These are phyloP conservation scores for Tanytarsus gracilentus DNA, from an alignment of 2,888 invertebrate genomes.

Conservation along the genomic window DNA sequence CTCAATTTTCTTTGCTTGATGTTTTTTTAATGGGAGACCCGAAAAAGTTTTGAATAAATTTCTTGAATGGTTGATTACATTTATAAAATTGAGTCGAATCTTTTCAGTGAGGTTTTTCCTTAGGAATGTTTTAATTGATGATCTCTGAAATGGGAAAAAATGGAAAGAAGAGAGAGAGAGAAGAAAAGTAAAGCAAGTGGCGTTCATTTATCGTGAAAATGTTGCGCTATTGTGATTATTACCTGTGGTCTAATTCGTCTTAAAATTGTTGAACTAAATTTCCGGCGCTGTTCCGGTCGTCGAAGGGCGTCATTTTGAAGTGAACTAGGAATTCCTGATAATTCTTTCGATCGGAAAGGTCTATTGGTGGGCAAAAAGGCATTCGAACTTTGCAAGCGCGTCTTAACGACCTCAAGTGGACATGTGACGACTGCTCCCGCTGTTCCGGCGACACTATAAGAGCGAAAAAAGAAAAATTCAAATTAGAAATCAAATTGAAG, in stretches of 20 bases:
- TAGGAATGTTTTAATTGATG: conserved; percentile 20
- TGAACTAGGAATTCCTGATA: conserved; percentile 31
- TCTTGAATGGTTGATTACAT: background rate
- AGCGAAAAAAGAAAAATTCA: conserved; percentile 31
- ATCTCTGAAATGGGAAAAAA: conserved; percentile 15
- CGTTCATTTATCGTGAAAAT: too few species aligned
- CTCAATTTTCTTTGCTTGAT: too few species aligned
- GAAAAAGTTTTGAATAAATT: background rate
- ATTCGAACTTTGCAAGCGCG: conserved; percentile 88
- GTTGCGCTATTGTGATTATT: too few species aligned
- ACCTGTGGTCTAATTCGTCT: conserved; percentile 63
- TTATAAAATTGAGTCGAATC: conserved; percentile 18
- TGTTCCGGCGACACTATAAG: conserved; percentile 84
- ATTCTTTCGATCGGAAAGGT: conserved; percentile 29
- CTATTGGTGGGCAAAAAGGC: conserved; percentile 47
- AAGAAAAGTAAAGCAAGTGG: too few species aligned
- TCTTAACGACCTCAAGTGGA: conserved; percentile 96
- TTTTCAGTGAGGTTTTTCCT: conserved; percentile 15
- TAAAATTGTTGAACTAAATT: conserved; percentile 57
- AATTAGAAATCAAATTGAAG: too few species aligned
- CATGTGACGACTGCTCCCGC: conserved; percentile 95
- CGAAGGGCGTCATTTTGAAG: conserved; percentile 45
- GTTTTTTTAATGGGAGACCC: too few species aligned
- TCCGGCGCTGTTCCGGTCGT: conserved; percentile 55
- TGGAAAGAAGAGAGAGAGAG: background rate